Percentiles rank a stretch among this genome's conserved stretches.
phyloP scores from a whole-genome alignment of 2,797 vertebrate genomes.

The Calcarius lapponicus region DNA sequence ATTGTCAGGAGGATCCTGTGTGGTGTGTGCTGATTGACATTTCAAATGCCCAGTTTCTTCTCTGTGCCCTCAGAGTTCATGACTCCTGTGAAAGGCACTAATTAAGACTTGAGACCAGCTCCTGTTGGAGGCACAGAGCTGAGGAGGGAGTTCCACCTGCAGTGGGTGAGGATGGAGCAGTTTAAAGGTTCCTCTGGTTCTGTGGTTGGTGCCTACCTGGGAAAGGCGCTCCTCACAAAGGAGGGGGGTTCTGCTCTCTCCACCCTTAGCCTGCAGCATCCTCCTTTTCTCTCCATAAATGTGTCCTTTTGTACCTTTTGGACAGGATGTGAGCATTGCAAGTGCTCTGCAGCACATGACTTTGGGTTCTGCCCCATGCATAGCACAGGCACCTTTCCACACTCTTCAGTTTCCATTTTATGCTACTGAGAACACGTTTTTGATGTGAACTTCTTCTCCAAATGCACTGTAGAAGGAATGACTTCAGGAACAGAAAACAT shows the following conservation, averaged over 20 bases:
- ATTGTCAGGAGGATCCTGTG: neutral
- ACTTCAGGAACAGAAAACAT: neutral
- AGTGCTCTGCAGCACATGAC: neutral
- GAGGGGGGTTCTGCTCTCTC: neutral
- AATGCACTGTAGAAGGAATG: neutral
- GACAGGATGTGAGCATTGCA: neutral
- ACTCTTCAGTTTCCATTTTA: neutral
- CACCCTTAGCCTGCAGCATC: neutral
- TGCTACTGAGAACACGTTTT: fast-evolving
- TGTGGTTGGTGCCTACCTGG: too few species aligned
- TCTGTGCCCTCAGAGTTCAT: neutral
- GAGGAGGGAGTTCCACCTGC: neutral
- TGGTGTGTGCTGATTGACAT: neutral
- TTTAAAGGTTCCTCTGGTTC: neutral
- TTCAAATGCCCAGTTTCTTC: neutral
- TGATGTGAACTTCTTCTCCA: neutral
- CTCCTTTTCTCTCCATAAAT: neutral
- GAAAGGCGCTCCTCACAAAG: neutral
- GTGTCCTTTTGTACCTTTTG: neutral
- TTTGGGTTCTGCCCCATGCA: neutral
- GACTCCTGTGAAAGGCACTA: neutral
- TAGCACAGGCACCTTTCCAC: neutral
- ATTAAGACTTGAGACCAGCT: neutral
- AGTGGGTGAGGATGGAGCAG: neutral
- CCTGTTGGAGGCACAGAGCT: neutral